Evolutionary conservation across 2,113 vertebrate species (phyloP), one percentile per base, ranked within the genome.

Genomic region (Callipepla californica): DNA sequence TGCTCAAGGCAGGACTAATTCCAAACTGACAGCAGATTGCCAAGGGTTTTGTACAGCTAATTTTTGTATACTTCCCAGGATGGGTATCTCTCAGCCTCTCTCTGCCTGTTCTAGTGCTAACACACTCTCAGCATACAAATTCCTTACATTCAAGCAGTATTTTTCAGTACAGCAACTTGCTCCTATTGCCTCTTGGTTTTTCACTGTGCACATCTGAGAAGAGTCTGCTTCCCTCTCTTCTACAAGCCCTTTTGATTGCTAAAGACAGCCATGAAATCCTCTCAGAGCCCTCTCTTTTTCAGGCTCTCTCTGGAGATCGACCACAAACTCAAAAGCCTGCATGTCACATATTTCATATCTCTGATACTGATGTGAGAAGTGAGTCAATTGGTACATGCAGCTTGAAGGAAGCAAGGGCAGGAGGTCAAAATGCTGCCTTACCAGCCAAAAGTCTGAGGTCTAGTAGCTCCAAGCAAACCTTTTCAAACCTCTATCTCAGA

Each of bases 331-430:
- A 47, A 70, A 76, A 50, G 17, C 13, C n/a, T 23, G 16, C 13
- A 26, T 21, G 59, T 65, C 14, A 36, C 26, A 18, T 20, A 36
- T 44, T 65, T 45, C 1, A 0, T 22, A 76, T 26, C 44, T 20
- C 20, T 32, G n/a, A 51, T 32, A 58, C 28, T 9, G 9, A 7
- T 13, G 8, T 48, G 57, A 57, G 55, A 68, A 63, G 16, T 8
- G 5, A 89, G 55, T 20, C 2, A 0, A 22, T 23, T 40, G 69
- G 38, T n/a, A 65, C 0, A 0, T 34, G 19, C 6, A 44, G 50
- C n/a, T 21, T 65, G 44, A 84, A 57, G 68, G 25, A 87, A 65
- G 30, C 1, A 0, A 23, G 18, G n/a, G 9, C 44, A 65, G 7
- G 6, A 8, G 3, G 6, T 48, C 83, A 70, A 84, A 70, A 84